These are phyloP conservation scores for Tinea semifulvella DNA, from an alignment of 2,888 invertebrate species.

Conservation along the genomic window DNA sequence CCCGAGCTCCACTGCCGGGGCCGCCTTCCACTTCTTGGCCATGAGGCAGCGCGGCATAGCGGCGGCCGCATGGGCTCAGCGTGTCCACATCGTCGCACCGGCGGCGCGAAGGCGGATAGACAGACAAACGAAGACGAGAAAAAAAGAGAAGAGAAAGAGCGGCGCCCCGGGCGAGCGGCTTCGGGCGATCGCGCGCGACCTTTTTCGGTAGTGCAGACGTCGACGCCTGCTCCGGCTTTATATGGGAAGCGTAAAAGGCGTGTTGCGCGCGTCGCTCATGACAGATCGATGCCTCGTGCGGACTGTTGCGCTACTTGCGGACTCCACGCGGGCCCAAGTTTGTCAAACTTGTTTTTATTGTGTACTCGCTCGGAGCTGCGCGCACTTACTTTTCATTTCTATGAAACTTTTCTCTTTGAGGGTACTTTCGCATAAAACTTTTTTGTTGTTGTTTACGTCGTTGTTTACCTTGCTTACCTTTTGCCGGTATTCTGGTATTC, in stretches of 20 bases:
- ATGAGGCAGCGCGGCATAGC: slow-evolving; percentile 94
- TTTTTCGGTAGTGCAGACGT: slow-evolving; percentile 65
- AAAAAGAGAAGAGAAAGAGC: slow-evolving; percentile 64
- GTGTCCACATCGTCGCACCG: slow-evolving; percentile 51
- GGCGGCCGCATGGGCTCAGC: slow-evolving; percentile 66
- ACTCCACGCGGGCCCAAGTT: slow-evolving; percentile 42
- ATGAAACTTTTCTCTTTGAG: background rate
- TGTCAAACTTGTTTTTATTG: slow-evolving; percentile 18
- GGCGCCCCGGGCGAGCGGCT: slow-evolving; percentile 57
- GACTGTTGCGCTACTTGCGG: slow-evolving; percentile 14
- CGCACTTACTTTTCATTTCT: slow-evolving; percentile 16
- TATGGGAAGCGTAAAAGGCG: slow-evolving; percentile 38
- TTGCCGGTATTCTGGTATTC: too few species aligned
- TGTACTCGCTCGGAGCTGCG: slow-evolving; percentile 21
- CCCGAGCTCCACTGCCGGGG: slow-evolving; percentile 64
- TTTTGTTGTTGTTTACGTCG: background rate
- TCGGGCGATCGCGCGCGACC: slow-evolving; percentile 59
- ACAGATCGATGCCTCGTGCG: slow-evolving; percentile 35
- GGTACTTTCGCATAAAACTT: background rate
- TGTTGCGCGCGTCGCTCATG: slow-evolving; percentile 55
- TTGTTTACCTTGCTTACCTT: background rate
- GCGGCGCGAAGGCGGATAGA: slow-evolving; percentile 35
- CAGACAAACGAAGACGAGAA: slow-evolving; percentile 56
- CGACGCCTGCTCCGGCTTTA: slow-evolving; percentile 50
- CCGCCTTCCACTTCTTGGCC: slow-evolving; percentile 95